Base-by-base conservation (phyloP, 2,888 invertebrate species). In the Apamea sordens region DNA sequence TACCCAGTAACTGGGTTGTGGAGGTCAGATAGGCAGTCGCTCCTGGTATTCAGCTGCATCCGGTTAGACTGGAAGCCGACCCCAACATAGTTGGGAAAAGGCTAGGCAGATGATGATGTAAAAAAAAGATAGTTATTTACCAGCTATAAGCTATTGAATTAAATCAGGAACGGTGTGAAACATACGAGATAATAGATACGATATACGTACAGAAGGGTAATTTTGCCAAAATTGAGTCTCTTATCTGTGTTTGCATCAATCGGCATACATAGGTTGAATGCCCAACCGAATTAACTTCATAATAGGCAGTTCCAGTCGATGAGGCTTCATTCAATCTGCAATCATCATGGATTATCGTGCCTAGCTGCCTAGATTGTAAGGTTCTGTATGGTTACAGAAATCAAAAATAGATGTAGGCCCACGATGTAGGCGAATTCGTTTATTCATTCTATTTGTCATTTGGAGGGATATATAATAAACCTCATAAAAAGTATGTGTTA, bases 161-260 rank as follows among this genome's bases (percentile, higher is more conserved):
- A 13, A 70, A 36, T 73, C n/a, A 50, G 8, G 3, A 73, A 44
- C 44, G 6, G 11, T 8, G 11, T 36, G 64, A 36, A n/a, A 44
- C n/a, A 11, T 18, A n/a, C 13, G 2, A 28, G 1, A 8, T 13
- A 73, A 24, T 32, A 32, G 32, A n/a, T 24, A 1, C 6, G 18
- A 53, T 68, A 10, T 24, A 41, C 32, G 7, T 59, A 10, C 24
- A 28, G 13, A 0, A 21, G 21, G 21, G 61, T 59, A 65, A 67
- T 71, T 76, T 28, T 24, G 50, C 41, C 36, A 36, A 79, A 69
- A 85, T 82, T 32, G 50, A 69, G 36, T 79, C n/a, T 47, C 68
- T 56, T 84, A 84, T 84, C 80, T n/a, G 11, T 15, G 41, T 85
- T 69, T 73, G 18, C 72, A 85, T 85, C 56, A 69, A 80, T 41